Conservation (phyloP, 2,888 invertebrate genomes). For the Acanthosoma haemorrhoidale region DNA sequence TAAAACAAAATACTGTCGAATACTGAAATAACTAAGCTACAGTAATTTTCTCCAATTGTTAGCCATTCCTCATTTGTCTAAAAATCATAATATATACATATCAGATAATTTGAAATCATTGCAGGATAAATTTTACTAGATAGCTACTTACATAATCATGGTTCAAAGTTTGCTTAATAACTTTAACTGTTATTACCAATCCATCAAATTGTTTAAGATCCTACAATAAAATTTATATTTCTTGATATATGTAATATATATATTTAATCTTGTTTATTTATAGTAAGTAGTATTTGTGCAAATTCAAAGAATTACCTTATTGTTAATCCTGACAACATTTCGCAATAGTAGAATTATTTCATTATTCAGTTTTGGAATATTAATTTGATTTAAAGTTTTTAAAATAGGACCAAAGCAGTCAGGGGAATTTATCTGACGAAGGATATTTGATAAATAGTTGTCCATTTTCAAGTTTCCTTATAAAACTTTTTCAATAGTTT, state of each 20-base stretch:
- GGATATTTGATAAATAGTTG: neutral
- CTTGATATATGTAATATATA: neutral
- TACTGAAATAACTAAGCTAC: neutral
- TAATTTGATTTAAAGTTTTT: neutral
- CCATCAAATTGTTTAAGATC: neutral
- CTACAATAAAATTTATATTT: neutral
- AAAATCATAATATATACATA: no score
- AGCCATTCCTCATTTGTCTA: neutral
- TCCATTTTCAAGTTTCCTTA: neutral
- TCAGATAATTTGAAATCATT: no score
- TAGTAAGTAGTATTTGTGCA: neutral
- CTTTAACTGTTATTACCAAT: neutral
- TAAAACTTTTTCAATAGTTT: no score
- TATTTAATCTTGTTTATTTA: neutral
- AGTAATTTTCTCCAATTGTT: neutral
- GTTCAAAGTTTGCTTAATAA: neutral
- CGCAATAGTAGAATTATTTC: neutral
- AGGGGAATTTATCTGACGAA: neutral
- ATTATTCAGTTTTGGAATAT: neutral
- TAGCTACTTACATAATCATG: neutral
- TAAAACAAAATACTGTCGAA: neutral
- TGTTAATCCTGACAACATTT: constrained; percentile 1
- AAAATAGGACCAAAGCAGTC: neutral
- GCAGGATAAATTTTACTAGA: neutral
- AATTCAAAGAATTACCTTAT: neutral